Percentiles rank a stretch among this genome's conserved stretches.
Conservation (phyloP, 2,797 vertebrate species). For the Xenopus petersii region DNA sequence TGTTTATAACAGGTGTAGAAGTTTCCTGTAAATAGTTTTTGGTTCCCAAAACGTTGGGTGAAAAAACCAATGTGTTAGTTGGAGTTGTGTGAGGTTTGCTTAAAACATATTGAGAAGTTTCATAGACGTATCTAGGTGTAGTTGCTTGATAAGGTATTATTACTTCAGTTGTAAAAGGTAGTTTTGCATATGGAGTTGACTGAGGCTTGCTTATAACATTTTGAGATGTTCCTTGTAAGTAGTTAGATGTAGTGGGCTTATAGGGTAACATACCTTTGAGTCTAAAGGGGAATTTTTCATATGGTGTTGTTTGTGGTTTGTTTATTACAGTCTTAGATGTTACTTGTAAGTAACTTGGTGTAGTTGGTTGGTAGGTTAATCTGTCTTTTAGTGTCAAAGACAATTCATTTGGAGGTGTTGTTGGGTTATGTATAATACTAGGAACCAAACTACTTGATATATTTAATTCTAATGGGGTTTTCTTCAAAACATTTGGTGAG, state of each 20-base stretch:
- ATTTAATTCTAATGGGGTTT: background rate
- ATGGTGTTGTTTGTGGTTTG: too few species aligned
- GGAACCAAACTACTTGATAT: background rate
- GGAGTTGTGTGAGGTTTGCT: constrained; percentile 1
- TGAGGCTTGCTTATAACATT: constrained; percentile 8
- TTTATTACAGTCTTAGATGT: too few species aligned
- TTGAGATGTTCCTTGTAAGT: background rate
- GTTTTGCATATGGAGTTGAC: background rate
- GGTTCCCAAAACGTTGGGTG: background rate
- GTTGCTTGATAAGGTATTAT: background rate
- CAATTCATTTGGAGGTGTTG: background rate
- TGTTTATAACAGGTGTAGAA: background rate
- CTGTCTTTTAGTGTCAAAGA: background rate
- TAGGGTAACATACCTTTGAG: background rate
- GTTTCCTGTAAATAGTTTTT: constrained; percentile 1
- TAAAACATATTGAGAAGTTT: background rate
- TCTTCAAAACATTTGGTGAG: constrained; percentile 10
- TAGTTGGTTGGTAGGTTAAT: too few species aligned
- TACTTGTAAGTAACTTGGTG: too few species aligned
- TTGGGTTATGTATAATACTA: constrained; percentile 5
- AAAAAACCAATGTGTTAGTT: background rate
- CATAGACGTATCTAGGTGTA: background rate
- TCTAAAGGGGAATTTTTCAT: too few species aligned
- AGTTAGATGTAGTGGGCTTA: constrained; percentile 12
- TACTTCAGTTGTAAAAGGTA: background rate